Conservation (phyloP, 2,888 invertebrate genomes). For the Patella ulyssiponensis region DNA sequence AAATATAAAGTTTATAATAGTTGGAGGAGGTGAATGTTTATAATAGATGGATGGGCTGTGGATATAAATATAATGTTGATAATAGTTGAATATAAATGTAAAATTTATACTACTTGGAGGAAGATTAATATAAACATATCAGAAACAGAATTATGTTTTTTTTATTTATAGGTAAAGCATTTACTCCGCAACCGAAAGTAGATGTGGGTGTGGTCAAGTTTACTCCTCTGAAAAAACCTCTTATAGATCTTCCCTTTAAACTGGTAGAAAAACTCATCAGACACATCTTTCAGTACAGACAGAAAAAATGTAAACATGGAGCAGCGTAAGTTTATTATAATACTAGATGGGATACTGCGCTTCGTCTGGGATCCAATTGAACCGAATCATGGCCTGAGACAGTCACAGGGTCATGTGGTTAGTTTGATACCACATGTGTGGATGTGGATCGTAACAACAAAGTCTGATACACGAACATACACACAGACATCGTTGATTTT, state of each 20-base stretch:
- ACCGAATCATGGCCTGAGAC: neutral
- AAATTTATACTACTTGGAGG: no score
- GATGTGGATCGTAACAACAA: slow-evolving; percentile 8
- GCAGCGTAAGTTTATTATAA: slow-evolving; percentile 61
- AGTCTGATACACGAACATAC: no score
- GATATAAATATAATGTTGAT: no score
- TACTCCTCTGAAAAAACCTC: slow-evolving; percentile 83
- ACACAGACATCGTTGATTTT: no score
- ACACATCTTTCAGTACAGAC: slow-evolving; percentile 88
- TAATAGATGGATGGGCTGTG: no score
- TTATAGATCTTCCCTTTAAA: slow-evolving; percentile 83
- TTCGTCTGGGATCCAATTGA: no score
- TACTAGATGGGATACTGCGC: neutral
- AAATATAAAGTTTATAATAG: no score
- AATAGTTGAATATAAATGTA: no score
- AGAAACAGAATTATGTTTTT: no score
- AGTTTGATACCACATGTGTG: neutral
- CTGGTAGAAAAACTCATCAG: slow-evolving; percentile 91
- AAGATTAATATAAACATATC: no score
- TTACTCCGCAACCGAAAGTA: slow-evolving; percentile 95
- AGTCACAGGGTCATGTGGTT: no score
- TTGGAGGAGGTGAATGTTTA: no score
- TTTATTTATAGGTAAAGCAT: slow-evolving; percentile 79
- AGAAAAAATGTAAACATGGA: slow-evolving; percentile 79
- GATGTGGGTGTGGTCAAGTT: slow-evolving; percentile 96